phyloP scores from a whole-genome alignment of 1,140 invertebrate species.

The Drosophila dunni region DNA sequence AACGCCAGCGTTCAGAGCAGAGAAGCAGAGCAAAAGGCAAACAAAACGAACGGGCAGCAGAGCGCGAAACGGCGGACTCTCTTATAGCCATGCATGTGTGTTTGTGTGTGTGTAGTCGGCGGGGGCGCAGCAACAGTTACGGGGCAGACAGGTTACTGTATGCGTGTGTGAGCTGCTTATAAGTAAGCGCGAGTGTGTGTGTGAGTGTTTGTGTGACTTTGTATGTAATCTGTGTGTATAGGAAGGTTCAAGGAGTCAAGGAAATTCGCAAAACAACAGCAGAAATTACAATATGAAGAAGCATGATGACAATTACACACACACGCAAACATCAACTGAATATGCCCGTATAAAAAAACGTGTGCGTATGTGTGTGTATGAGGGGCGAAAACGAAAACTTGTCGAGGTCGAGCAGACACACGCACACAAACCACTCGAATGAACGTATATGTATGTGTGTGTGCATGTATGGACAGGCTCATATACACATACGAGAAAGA shows the following conservation, averaged over 20 bases:
- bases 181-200: conserved; percentile 2
- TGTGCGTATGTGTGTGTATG: conserved; percentile 21
- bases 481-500: conserved; percentile 29
- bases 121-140: conserved; percentile 76
- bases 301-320: conserved; percentile 54
- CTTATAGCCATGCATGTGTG: conserved; percentile 26
- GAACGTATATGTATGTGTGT: conserved; percentile 3
- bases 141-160: conserved; percentile 56
- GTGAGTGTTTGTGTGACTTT: not conserved
- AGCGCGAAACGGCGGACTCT: conserved; percentile 21
- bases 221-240: conserved; percentile 27
- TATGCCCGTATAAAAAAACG: not conserved
- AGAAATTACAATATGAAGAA: conserved; percentile 53
- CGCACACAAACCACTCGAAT: conserved; percentile 33
- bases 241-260: conserved; percentile 68
- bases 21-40: conserved; percentile 39
- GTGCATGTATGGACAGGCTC: conserved; percentile 25
- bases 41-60: conserved; percentile 45
- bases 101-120: conserved; percentile 45
- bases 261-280: conserved; percentile 58
- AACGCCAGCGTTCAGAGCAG: conserved; percentile 49
- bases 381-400: conserved; percentile 52
- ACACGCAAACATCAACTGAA: conserved; percentile 13
- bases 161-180: conserved; percentile 37
- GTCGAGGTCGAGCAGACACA: conserved; percentile 65